These are phyloP conservation scores for Camarhynchus parvulus DNA, from an alignment of 2,113 vertebrate species.

Conservation along the genomic window DNA sequence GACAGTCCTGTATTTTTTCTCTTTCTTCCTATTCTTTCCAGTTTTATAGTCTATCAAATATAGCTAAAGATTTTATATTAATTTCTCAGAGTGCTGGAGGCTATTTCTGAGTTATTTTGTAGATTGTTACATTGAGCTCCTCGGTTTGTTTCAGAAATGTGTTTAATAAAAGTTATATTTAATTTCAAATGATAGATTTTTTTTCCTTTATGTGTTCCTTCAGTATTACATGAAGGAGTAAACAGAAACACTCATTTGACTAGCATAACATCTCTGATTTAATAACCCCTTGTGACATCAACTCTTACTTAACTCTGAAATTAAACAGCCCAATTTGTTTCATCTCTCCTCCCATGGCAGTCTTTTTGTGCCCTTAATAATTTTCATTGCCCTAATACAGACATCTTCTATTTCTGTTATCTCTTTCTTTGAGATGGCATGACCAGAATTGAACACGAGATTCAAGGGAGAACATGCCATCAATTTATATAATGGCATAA, in stretches of 20 bases:
- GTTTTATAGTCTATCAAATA: not conserved
- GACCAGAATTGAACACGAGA: not conserved
- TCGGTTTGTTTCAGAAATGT: not conserved
- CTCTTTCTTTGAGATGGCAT: not conserved
- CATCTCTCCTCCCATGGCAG: not conserved
- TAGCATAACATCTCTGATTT: not conserved
- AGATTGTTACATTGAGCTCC: not conserved
- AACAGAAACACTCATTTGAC: not conserved
- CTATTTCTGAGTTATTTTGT: not conserved
- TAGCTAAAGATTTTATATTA: not conserved
- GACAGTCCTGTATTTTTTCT: not conserved
- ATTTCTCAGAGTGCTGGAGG: not conserved
- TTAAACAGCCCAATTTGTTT: not conserved
- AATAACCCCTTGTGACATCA: not conserved
- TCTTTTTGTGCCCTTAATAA: not conserved
- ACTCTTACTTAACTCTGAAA: not conserved
- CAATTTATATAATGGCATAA: constrained; percentile 45
- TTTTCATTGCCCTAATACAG: not conserved
- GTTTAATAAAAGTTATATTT: not conserved
- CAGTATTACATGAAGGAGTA: not conserved
- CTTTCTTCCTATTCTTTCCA: not conserved
- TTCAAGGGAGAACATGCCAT: not conserved
- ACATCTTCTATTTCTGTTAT: not conserved
- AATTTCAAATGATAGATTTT: not conserved
- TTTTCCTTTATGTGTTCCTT: not conserved